Conservation (phyloP, 1,140 invertebrate species). For the Drosophila watanabei region DNA sequence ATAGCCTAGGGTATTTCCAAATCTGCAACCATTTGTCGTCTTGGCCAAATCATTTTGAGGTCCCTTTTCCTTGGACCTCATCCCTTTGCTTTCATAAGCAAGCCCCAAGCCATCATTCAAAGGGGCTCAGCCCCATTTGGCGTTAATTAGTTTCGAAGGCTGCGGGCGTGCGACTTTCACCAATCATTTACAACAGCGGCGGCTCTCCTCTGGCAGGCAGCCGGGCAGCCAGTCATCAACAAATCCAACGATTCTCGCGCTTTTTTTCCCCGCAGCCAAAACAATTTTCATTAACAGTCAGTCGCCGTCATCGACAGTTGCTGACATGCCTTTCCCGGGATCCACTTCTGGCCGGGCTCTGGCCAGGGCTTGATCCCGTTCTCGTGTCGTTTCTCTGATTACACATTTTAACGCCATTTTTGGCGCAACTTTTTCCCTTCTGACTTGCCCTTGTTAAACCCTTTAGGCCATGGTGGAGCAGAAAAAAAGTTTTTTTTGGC, state of each 20-base stretch:
- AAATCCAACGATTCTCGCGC: slow-evolving; percentile 36
- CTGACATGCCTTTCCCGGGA: slow-evolving; percentile 58
- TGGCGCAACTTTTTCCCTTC: slow-evolving; percentile 59
- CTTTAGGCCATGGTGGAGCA: slow-evolving; percentile 58
- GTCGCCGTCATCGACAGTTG: slow-evolving; percentile 57
- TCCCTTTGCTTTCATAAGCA: neutral
- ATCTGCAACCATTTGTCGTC: neutral
- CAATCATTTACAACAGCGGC: slow-evolving; percentile 71
- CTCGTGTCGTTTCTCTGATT: slow-evolving; percentile 74
- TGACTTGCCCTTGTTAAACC: slow-evolving; percentile 55
- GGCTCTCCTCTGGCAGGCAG: neutral
- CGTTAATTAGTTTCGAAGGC: slow-evolving; percentile 81
- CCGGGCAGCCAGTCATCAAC: slow-evolving; percentile 3
- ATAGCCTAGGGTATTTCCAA: slow-evolving; percentile 3
- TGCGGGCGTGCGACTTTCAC: slow-evolving; percentile 72
- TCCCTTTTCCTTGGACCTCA: neutral
- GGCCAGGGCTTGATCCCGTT: slow-evolving; percentile 5
- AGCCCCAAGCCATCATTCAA: slow-evolving; percentile 50
- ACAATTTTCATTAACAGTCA: slow-evolving; percentile 80
- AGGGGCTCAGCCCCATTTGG: slow-evolving; percentile 58
- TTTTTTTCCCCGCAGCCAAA: slow-evolving; percentile 65
- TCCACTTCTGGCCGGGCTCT: slow-evolving; percentile 18
- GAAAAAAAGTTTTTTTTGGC: slow-evolving; percentile 57
- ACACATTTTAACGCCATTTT: slow-evolving; percentile 82
- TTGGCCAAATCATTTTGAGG: slow-evolving; percentile 24